Evolutionary conservation across 2,113 vertebrate species (phyloP), one percentile per base, ranked within the genome.

Genomic region (Romanogobio albipinnatus): DNA sequence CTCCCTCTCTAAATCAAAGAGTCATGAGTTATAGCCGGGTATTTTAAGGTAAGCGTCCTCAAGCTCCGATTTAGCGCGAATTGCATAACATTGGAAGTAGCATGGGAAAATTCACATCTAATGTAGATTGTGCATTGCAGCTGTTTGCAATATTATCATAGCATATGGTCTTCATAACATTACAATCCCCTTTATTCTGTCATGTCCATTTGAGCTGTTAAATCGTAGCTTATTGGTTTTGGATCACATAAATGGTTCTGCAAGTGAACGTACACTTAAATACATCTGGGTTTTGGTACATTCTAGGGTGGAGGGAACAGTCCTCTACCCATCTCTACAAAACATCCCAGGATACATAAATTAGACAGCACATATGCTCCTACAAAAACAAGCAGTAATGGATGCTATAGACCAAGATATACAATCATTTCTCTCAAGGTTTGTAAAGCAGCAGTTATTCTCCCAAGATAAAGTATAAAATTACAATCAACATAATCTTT

Each of bases 111-210:
- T 87, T 82, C 62, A 56, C 82, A 73, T 79, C 61, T 59, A 68
- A 24, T 26, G 2, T 19, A 71, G 58, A 62, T 73, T 5, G 43
- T 70, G 24, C 33, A 58, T 77, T 77, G 22, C 86, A 87, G 76
- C 85, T 71, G 87, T 73, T 86, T 56, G 66, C 15, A 83, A 85
- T 80, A 88, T 83, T 71, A 75, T 61, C 19, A 61, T 56, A 76
- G 75, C 88, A 87, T 81, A 79, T 87, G 88, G 76, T 81, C 81
- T 76, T 86, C 84, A 87, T 87, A 86, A 89, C 33, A 45, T 84
- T 81, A 83, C 85, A 85, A 83, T 78, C 33, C 61, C 70, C 61
- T 82, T 86, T 49, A 82, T 78, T 86, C 85, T 36, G 82, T 71
- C 82, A 80, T 80, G 76, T 84, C 82, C 76, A 79, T 76, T 84